phyloP scores from a whole-genome alignment of 2,113 vertebrate species.

The Empidonax alnorum region DNA sequence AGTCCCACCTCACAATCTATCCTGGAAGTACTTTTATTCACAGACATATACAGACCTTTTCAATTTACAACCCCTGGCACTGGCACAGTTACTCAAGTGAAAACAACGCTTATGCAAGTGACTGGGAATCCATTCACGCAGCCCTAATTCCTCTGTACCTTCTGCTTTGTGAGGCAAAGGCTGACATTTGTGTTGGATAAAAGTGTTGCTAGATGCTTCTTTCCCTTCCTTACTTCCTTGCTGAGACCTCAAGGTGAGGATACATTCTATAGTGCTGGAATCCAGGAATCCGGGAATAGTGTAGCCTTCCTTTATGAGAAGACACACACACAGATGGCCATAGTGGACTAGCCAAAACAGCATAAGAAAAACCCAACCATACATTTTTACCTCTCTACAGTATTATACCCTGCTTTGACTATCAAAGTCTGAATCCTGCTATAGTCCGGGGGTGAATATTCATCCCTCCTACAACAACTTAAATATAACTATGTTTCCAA shows the following conservation, averaged over 20 bases:
- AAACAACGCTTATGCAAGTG: background rate
- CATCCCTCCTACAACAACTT: background rate
- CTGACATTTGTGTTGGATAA: background rate
- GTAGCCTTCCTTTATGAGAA: background rate
- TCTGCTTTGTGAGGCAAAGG: background rate
- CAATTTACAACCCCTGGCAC: background rate
- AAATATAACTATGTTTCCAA: background rate
- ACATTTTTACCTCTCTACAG: background rate
- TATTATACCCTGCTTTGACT: background rate
- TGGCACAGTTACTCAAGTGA: background rate
- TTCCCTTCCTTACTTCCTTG: background rate
- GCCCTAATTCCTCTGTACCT: background rate
- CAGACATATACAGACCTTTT: background rate
- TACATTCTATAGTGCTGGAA: background rate
- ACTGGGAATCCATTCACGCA: background rate
- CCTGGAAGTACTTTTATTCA: background rate
- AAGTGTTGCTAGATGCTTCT: background rate
- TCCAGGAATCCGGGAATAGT: background rate
- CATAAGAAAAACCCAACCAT: rapidly evolving
- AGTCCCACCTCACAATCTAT: background rate
- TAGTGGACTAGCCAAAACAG: background rate
- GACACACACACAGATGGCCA: rapidly evolving
- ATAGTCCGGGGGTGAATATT: background rate
- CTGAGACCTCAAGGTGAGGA: background rate
- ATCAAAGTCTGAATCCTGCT: background rate